A percentile compares a stretch with the other conserved stretches of the same genome.
phyloP scores from a whole-genome alignment of 2,888 invertebrate genomes.

The Iselma pallidipennis region DNA sequence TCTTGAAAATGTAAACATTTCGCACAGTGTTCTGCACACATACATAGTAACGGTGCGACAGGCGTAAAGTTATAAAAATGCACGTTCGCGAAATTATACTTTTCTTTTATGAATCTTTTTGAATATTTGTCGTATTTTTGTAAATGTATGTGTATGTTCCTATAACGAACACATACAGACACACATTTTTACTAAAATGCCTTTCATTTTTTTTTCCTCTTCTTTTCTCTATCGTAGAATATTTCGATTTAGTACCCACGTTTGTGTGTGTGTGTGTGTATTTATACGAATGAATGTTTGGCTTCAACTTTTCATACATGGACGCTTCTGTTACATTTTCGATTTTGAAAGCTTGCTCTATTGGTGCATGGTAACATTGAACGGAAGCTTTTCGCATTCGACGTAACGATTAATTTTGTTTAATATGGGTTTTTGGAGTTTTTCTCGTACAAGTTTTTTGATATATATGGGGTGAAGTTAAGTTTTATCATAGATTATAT shows the following conservation, averaged over 20 bases:
- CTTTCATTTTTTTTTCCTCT: not conserved
- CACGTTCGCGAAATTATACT: conserved; percentile 31
- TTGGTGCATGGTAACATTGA: not conserved
- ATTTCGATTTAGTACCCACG: conserved; percentile 16
- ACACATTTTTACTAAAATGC: not conserved
- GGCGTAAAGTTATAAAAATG: conserved; percentile 22
- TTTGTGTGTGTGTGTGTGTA: not conserved
- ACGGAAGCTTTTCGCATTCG: not conserved
- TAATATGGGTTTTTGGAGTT: not conserved
- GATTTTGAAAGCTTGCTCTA: not conserved
- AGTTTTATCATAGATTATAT: too few relatives aligned
- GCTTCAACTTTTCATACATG: conserved; percentile 21
- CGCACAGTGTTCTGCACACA: conserved; percentile 31
- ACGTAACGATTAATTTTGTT: not conserved
- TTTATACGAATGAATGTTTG: conserved; percentile 16
- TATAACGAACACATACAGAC: conserved; percentile 5
- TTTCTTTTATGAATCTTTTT: conserved; percentile 12
- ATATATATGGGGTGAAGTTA: too few relatives aligned
- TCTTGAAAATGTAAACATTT: conserved; percentile 42
- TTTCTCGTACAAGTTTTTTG: not conserved
- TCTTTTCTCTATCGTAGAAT: conserved; percentile 7
- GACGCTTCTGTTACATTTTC: conserved; percentile 10
- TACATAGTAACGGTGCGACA: conserved; percentile 3
- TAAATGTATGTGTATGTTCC: too few relatives aligned
- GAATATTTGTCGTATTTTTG: not conserved